Evolutionary conservation across 2,797 vertebrate genomes (phyloP).

Genomic region (Molossus alvarezi): DNA sequence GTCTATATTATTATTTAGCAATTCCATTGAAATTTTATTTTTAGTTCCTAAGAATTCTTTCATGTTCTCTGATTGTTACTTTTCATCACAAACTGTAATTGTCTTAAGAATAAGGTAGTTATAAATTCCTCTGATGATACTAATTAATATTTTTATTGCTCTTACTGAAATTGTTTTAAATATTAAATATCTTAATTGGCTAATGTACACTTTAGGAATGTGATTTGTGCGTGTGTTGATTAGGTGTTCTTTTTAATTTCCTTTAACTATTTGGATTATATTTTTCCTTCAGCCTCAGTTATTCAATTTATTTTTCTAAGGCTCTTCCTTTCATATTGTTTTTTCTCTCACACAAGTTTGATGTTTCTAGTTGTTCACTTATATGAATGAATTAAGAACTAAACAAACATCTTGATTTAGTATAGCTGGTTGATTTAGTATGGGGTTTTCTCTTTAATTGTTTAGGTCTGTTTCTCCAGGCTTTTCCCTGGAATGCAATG

Average conservation of each 20-base stretch:
- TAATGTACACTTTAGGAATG: neutral
- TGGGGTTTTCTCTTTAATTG: slow-evolving; percentile 39
- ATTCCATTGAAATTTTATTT: slow-evolving; percentile 30
- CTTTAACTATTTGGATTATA: slow-evolving; percentile 23
- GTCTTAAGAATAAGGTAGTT: neutral
- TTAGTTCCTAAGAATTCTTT: slow-evolving; percentile 46
- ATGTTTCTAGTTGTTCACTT: neutral
- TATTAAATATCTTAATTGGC: slow-evolving; percentile 22
- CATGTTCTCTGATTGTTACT: neutral
- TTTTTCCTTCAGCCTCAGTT: neutral
- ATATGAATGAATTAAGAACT: slow-evolving; percentile 14
- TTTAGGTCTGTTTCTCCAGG: slow-evolving; percentile 44
- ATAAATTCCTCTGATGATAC: neutral
- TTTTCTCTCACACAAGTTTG: slow-evolving; percentile 2
- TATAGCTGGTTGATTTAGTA: neutral
- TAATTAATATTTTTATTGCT: slow-evolving; percentile 48
- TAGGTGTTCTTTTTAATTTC: neutral
- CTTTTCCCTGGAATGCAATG: neutral
- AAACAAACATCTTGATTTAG: slow-evolving; percentile 48
- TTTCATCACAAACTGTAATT: slow-evolving; percentile 1
- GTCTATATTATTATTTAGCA: slow-evolving; percentile 43
- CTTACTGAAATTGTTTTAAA: slow-evolving; percentile 38
- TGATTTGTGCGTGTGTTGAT: neutral
- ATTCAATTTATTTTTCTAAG: slow-evolving; percentile 54
- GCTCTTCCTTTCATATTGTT: neutral